Conservation (phyloP, 2,113 vertebrate species). For the Coreoperca whiteheadi region DNA sequence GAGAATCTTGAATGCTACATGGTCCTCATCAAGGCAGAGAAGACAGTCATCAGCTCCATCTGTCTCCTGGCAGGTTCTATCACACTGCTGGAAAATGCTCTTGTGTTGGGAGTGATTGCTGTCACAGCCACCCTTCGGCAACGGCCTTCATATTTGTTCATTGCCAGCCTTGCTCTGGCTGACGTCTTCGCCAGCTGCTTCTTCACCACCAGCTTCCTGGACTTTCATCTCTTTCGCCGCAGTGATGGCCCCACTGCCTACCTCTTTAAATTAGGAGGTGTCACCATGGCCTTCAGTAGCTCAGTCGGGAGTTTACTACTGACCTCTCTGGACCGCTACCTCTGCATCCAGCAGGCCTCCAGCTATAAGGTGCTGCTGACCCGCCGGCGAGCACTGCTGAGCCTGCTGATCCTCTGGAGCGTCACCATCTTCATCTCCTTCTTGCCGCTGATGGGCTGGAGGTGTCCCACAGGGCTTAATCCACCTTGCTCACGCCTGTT, state of each 20-base stretch:
- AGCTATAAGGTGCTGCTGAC: slow-evolving; percentile 90
- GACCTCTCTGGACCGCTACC: slow-evolving; percentile 92
- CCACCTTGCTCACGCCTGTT: slow-evolving; percentile 88
- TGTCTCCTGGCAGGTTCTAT: slow-evolving; percentile 87
- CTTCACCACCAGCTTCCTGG: slow-evolving; percentile 90
- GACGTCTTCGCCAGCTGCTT: slow-evolving; percentile 91
- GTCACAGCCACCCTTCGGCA: slow-evolving; percentile 81
- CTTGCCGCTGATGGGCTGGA: slow-evolving; percentile 93
- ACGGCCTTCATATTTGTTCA: slow-evolving; percentile 92
- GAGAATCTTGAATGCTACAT: slow-evolving; percentile 85
- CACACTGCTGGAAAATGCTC: slow-evolving; percentile 89
- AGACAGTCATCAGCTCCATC: slow-evolving; percentile 83
- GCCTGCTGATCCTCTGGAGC: slow-evolving; percentile 87
- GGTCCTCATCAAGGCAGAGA: slow-evolving; percentile 83
- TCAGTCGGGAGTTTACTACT: slow-evolving; percentile 94
- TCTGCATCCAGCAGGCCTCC: slow-evolving; percentile 88
- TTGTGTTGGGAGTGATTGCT: slow-evolving; percentile 88
- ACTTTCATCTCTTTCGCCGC: slow-evolving; percentile 88
- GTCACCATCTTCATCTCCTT: slow-evolving; percentile 83
- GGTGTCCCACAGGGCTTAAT: slow-evolving; percentile 83
- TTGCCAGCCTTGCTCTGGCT: slow-evolving; percentile 90
- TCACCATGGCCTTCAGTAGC: slow-evolving; percentile 90
- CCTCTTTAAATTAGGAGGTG: slow-evolving; percentile 92
- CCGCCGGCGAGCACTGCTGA: slow-evolving; percentile 80
- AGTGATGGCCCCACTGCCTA: slow-evolving; percentile 76